phyloP scores from a whole-genome alignment of 2,797 vertebrate genomes.

The Chaunax sp. region DNA sequence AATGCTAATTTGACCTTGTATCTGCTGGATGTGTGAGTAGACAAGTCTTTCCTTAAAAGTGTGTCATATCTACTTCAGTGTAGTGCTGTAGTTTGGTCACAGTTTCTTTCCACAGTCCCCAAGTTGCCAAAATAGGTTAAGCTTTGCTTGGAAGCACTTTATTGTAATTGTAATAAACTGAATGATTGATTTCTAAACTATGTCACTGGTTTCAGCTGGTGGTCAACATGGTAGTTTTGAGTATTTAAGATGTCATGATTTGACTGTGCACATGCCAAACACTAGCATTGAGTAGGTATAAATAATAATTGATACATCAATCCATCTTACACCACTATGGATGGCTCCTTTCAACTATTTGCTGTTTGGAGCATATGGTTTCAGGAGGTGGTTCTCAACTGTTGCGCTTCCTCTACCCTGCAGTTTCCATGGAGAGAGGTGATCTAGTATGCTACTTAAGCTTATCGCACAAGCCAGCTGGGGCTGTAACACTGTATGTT shows the following conservation, averaged over 20 bases:
- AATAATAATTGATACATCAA: not conserved
- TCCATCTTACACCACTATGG: not conserved
- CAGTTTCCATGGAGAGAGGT: conserved; percentile 69
- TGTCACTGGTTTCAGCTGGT: too few relatives aligned
- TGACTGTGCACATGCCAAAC: too few relatives aligned
- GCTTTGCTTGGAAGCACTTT: too few relatives aligned
- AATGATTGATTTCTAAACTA: too few relatives aligned
- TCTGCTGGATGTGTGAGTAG: not conserved
- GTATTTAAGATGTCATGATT: not conserved
- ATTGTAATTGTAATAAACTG: too few relatives aligned
- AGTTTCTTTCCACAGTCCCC: too few relatives aligned
- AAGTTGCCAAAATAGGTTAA: too few relatives aligned
- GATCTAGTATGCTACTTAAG: conserved; percentile 64
- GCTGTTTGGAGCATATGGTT: conserved; percentile 28
- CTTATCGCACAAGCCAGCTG: conserved; percentile 71
- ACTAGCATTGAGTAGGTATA: too few relatives aligned
- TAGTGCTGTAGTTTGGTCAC: not conserved
- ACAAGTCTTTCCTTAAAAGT: not conserved
- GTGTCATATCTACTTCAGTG: too few relatives aligned
- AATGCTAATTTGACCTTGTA: not conserved
- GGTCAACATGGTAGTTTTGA: too few relatives aligned
- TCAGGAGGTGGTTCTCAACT: conserved; percentile 26
- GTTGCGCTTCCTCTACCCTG: conserved; percentile 24
- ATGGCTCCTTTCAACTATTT: conserved; percentile 4
- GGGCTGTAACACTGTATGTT: conserved; percentile 37